Base-by-base conservation (phyloP, 2,888 invertebrate species). In the Lordiphosa fenestrarum region DNA sequence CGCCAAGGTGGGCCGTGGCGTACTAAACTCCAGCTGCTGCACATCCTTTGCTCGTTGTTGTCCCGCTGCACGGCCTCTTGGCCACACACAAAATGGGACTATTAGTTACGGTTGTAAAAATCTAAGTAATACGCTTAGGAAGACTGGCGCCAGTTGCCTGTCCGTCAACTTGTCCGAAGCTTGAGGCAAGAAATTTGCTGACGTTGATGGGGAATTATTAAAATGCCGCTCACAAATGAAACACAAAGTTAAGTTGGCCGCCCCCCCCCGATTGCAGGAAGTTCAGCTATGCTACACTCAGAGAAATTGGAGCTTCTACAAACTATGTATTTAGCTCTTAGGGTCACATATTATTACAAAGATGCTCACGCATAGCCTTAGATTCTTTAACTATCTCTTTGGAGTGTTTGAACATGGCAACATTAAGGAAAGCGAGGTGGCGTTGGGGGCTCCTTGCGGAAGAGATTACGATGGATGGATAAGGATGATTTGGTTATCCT, bases 31-130 rank as follows among this genome's bases (percentile, higher is more conserved):
- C 77, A 83, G 81, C 81, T 81, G 81, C 58, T 38, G 50, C 30
- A 33, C 9, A 23, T 37, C 19, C 12, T 49, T 23, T 51, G 25
- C 6, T 25, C 25, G 25, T 1, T 6, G 6, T 25, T 25, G 25
- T 44, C 12, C 40, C 7, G 58, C 59, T 60, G 39, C 51, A 60
- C 60, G 53, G 66, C 71, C 72, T 56, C 63, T 63, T 73, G 78
- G 69, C 75, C 82, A 78, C 73, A 73, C 76, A 70, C 80, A 70
- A 70, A 83, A 82, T 83, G 83, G 78, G 78, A 67, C 84, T 80
- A 84, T 84, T 84, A 84, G 85, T 84, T 77, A 80, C 85, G 85
- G 75, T 71, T 85, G 71, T 80, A 76, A 84, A 74, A 78, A 71
- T 73, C 76, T 80, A 84, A 30, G 30, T 30, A 30, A 83, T 84